These are phyloP conservation scores for Anarrhichthys ocellatus DNA, from an alignment of 2,113 vertebrate species.

Conservation along the genomic window DNA sequence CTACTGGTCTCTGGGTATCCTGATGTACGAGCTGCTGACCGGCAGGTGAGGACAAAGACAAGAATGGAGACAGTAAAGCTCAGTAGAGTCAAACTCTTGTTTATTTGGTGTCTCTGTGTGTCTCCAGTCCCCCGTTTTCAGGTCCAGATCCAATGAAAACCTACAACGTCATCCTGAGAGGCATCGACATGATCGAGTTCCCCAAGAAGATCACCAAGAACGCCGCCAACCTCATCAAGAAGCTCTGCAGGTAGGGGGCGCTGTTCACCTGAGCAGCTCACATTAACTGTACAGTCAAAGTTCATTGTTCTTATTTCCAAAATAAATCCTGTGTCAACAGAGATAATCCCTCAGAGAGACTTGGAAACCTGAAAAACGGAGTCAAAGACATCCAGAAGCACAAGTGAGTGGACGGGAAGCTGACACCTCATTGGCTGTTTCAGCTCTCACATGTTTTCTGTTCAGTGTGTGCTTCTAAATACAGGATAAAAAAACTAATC, in stretches of 20 bases:
- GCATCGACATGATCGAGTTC: constrained; percentile 99
- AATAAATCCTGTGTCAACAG: constrained; percentile 68
- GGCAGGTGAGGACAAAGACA: constrained; percentile 90
- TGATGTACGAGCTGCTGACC: constrained; percentile 98
- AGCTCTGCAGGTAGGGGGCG: constrained; percentile 93
- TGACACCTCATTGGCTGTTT: constrained; percentile 9
- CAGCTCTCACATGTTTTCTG: not conserved
- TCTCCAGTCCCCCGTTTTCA: constrained; percentile 94
- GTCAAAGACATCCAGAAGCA: constrained; percentile 99
- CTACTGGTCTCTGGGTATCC: constrained; percentile 98
- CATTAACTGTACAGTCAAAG: not conserved
- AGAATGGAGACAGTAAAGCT: not conserved
- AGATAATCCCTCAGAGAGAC: constrained; percentile 96
- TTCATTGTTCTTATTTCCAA: not conserved
- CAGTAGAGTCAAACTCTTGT: not conserved
- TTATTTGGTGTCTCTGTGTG: not conserved
- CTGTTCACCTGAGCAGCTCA: not conserved
- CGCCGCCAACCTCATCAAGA: constrained; percentile 97
- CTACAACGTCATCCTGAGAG: constrained; percentile 96
- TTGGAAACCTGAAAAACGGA: constrained; percentile 97
- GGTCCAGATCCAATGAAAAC: constrained; percentile 99
- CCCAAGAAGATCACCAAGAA: constrained; percentile 99
- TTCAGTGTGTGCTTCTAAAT: not conserved
- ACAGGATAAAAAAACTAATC: rapidly evolving
- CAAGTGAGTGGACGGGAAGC: constrained; percentile 87